Conservation (phyloP, 2,888 invertebrate species). For the Trachelus tabidus region DNA sequence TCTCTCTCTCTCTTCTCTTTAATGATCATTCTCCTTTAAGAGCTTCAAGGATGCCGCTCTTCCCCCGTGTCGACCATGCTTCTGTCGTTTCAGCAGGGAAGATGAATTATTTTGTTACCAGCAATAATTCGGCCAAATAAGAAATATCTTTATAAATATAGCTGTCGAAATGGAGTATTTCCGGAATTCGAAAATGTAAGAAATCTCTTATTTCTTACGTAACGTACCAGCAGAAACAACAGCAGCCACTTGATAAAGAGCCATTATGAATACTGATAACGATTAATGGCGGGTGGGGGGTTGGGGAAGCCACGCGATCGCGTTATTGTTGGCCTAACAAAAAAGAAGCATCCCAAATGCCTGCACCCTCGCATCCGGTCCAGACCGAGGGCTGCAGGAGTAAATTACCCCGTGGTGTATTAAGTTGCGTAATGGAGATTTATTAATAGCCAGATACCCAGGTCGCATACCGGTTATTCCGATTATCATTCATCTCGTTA, state of each 20-base stretch:
- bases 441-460: slow-evolving; percentile 54
- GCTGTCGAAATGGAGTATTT: neutral
- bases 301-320: neutral
- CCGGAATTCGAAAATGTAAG: neutral
- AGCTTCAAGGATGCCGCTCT: neutral
- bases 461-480: slow-evolving; percentile 18
- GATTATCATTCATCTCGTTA: neutral
- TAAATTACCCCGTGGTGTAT: slow-evolving; percentile 54
- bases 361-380: slow-evolving; percentile 48
- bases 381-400: slow-evolving; percentile 34
- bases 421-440: slow-evolving; percentile 65
- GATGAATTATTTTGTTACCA: neutral
- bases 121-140: neutral
- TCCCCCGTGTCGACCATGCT: neutral
- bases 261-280: neutral
- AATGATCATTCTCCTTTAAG: neutral
- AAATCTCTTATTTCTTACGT: neutral
- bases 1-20: neutral
- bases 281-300: neutral
- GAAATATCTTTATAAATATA: neutral
- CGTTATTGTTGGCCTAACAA: slow-evolving; percentile 48
- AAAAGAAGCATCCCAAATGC: slow-evolving; percentile 45
- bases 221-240: neutral
- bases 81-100: neutral
- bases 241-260: neutral